phyloP scores from a whole-genome alignment of 2,113 vertebrate species.

The Columbina picui region DNA sequence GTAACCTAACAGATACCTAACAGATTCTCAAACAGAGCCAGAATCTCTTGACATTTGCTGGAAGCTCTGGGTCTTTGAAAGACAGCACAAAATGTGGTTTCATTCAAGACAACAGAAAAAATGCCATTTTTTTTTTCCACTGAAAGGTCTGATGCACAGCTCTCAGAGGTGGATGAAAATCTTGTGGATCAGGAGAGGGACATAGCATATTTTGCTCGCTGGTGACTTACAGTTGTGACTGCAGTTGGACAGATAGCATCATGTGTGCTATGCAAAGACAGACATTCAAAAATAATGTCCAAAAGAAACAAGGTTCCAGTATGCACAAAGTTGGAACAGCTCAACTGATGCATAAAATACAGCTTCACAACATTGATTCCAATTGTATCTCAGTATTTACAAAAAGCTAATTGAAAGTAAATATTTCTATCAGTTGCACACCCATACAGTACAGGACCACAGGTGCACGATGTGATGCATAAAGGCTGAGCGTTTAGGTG shows the following conservation, averaged over 20 bases:
- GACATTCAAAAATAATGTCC: neutral
- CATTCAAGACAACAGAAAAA: neutral
- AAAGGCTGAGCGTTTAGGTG: neutral
- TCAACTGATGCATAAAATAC: neutral
- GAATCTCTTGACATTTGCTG: neutral
- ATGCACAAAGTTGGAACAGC: neutral
- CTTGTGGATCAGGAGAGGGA: neutral
- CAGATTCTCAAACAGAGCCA: neutral
- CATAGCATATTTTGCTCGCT: neutral
- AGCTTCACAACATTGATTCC: neutral
- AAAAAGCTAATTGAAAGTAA: neutral
- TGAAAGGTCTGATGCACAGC: neutral
- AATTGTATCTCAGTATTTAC: neutral
- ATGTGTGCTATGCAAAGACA: rapidly evolving
- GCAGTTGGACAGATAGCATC: neutral
- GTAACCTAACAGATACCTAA: neutral
- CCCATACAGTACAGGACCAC: rapidly evolving
- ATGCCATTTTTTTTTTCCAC: neutral
- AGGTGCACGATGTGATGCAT: neutral
- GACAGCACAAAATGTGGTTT: rapidly evolving
- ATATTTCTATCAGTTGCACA: neutral
- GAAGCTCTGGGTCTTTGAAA: neutral
- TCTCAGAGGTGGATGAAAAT: neutral
- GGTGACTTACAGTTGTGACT: neutral
- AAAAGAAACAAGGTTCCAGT: neutral